A percentile compares a stretch with the other conserved stretches of the same genome.
Conservation (phyloP, 2,113 vertebrate genomes). For the Lampris incognitus region DNA sequence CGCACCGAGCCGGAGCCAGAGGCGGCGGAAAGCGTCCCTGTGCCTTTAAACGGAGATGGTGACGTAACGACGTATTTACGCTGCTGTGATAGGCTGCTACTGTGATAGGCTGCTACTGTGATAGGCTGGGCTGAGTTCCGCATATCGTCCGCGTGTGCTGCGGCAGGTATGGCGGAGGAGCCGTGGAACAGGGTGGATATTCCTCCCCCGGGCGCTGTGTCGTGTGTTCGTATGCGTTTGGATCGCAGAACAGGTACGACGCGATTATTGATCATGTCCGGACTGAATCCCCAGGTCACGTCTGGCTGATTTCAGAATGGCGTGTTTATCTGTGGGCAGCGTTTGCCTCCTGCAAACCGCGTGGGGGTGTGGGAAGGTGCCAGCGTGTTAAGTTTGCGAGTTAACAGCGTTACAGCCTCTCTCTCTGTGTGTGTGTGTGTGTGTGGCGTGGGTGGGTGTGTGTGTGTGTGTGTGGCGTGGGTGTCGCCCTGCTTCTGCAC, state of each 20-base stretch:
- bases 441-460: background rate
- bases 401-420: no score
- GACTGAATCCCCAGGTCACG: background rate
- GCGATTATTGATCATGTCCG: no score
- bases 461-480: background rate
- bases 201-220: conserved; percentile 44
- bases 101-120: no score
- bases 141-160: background rate
- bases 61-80: no score
- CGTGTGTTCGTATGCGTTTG: conserved; percentile 34
- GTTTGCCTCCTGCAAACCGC: background rate
- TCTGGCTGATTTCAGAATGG: background rate
- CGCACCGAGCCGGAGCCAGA: no score
- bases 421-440: no score
- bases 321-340: background rate
- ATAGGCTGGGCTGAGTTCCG: background rate
- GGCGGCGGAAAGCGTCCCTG: no score
- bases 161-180: conserved; percentile 58
- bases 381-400: no score
- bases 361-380: background rate
- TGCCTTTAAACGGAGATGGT: no score
- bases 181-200: conserved; percentile 68
- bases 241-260: conserved; percentile 39
- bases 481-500: background rate
- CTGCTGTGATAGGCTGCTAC: no score